Percentiles rank a stretch among this genome's conserved stretches.
These are phyloP conservation scores for Myotis lucifugus DNA, from an alignment of 2,113 vertebrate genomes.

Conservation along the genomic window DNA sequence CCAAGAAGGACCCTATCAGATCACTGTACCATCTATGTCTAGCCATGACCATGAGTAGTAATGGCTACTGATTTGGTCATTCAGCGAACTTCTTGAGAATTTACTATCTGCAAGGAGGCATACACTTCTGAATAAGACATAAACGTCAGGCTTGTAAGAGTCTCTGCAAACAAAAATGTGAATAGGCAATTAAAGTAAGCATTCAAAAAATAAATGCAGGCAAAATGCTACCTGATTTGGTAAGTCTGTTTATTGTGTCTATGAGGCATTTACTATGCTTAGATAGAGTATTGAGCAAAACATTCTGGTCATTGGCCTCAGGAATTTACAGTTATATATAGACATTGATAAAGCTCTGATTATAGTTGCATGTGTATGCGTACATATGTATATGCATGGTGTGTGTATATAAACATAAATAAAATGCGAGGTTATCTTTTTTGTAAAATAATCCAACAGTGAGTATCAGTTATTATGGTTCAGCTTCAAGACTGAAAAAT, in stretches of 20 bases:
- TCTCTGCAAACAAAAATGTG: neutral
- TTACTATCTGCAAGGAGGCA: neutral
- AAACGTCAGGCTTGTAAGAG: neutral
- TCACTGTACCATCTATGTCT: neutral
- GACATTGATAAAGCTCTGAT: neutral
- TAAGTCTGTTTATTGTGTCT: neutral
- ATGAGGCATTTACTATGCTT: neutral
- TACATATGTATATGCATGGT: neutral
- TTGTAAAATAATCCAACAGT: neutral
- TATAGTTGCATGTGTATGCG: neutral
- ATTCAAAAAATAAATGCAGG: neutral
- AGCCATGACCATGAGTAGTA: neutral
- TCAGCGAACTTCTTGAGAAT: neutral
- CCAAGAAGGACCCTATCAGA: neutral
- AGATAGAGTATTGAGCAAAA: neutral
- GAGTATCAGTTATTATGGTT: neutral
- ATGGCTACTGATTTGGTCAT: neutral
- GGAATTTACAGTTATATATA: neutral
- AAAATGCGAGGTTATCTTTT: neutral
- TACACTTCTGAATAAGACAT: neutral
- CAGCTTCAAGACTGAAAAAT: neutral
- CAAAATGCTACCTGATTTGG: neutral
- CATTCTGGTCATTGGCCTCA: neutral
- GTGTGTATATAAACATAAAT: neutral
- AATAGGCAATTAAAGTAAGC: neutral